Evolutionary conservation across 2,888 invertebrate genomes (phyloP).

Genomic region (Erpobdella octoculata): DNA sequence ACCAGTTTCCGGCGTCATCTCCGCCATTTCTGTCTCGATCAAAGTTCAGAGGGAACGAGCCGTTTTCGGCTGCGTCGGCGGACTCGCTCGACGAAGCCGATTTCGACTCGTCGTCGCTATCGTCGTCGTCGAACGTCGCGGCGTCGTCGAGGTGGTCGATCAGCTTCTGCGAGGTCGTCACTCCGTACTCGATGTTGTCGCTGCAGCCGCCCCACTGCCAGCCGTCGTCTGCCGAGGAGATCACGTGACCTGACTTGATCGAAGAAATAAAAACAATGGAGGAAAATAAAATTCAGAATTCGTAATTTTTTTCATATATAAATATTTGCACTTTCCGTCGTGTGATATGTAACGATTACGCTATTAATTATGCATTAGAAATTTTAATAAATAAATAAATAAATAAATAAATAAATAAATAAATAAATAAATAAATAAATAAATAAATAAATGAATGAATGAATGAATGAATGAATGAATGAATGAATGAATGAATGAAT

Average conservation of each 20-base stretch:
- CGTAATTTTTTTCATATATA: not conserved
- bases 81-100: too few relatives aligned
- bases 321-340: not conserved
- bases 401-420: too few relatives aligned
- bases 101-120: not conserved
- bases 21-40: not conserved
- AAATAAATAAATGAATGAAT: too few relatives aligned
- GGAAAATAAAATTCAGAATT: too few relatives aligned
- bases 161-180: conserved; percentile 56
- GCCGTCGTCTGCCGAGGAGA: conserved; percentile 50
- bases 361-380: too few relatives aligned
- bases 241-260: conserved; percentile 8
- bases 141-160: conserved; percentile 57
- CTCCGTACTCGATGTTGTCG: conserved; percentile 58
- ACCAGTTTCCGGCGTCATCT: not conserved
- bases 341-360: not conserved
- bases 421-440: too few relatives aligned
- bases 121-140: not conserved
- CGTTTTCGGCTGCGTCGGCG: too few relatives aligned
- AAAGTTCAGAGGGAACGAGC: too few relatives aligned
- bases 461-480: too few relatives aligned
- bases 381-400: too few relatives aligned
- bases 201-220: conserved; percentile 61
- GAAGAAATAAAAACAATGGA: too few relatives aligned
- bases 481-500: too few relatives aligned